These are phyloP conservation scores for Cavia aperea DNA, from an alignment of 2,113 vertebrate species.

Conservation along the genomic window DNA sequence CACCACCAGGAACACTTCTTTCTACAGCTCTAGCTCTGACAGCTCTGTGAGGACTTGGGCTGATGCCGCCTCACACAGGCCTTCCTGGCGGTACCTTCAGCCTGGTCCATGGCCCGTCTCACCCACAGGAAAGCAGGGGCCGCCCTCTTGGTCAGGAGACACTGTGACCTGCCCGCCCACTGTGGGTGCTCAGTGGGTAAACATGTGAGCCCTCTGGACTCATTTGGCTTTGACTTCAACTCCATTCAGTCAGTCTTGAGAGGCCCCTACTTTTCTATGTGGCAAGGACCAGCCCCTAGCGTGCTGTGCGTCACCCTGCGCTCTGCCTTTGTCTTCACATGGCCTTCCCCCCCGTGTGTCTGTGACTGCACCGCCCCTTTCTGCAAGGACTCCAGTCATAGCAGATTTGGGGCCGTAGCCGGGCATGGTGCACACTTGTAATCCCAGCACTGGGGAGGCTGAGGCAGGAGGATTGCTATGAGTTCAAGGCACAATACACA, in stretches of 20 bases:
- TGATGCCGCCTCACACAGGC: background rate
- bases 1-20: background rate
- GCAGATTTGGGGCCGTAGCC: background rate
- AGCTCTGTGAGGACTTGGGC: rapidly evolving
- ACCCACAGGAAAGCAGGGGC: background rate
- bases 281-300: background rate
- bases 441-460: background rate
- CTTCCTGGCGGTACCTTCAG: background rate
- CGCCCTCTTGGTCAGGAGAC: background rate
- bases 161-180: background rate
- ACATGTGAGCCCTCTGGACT: rapidly evolving
- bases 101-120: background rate
- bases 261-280: background rate
- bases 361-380: background rate
- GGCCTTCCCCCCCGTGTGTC: background rate
- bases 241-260: background rate
- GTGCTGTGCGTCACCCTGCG: rapidly evolving
- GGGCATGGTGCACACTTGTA: no score
- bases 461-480: background rate
- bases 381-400: background rate
- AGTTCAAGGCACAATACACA: background rate
- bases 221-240: background rate
- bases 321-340: background rate
- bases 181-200: background rate
- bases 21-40: background rate